These are phyloP conservation scores for Orbicella faveolata DNA, from an alignment of 64 coral and sea anemone species.

Conservation along the genomic window DNA sequence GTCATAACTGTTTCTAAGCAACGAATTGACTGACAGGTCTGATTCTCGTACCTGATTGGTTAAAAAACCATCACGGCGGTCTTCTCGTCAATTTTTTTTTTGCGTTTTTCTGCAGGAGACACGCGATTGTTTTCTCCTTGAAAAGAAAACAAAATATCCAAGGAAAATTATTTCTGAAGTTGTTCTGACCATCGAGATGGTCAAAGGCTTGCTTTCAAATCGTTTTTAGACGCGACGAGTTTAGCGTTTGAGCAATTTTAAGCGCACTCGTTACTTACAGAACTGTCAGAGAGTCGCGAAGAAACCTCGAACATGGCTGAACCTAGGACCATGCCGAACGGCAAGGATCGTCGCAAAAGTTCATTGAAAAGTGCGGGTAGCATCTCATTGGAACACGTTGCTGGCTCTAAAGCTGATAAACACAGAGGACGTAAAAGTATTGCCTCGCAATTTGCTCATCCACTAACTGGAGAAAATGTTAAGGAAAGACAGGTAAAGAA, in stretches of 20 bases:
- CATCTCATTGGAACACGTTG: constrained; percentile 24
- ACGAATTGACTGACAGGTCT: constrained; percentile 9
- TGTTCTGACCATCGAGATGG: neutral
- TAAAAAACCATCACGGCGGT: neutral
- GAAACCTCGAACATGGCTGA: neutral
- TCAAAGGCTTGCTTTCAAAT: neutral
- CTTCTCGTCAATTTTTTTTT: neutral
- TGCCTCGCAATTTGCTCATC: constrained; percentile 72
- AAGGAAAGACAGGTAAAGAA: constrained; percentile 84
- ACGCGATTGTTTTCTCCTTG: neutral
- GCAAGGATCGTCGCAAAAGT: constrained; percentile 22
- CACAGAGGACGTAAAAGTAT: constrained; percentile 69
- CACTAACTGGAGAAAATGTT: constrained; percentile 84
- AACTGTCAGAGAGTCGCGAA: neutral
- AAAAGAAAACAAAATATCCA: neutral
- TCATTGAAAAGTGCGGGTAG: constrained; percentile 28
- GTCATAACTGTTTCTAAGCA: constrained; percentile 30
- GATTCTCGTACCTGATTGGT: constrained; percentile 18
- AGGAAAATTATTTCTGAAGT: neutral
- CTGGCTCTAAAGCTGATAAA: constrained; percentile 52
- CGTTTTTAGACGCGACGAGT: neutral
- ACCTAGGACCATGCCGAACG: neutral
- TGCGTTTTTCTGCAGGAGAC: neutral
- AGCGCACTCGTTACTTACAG: neutral
- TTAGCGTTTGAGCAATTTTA: neutral